phyloP scores from a whole-genome alignment of 2,797 vertebrate genomes.

The Arrhamphus sclerolepis region DNA sequence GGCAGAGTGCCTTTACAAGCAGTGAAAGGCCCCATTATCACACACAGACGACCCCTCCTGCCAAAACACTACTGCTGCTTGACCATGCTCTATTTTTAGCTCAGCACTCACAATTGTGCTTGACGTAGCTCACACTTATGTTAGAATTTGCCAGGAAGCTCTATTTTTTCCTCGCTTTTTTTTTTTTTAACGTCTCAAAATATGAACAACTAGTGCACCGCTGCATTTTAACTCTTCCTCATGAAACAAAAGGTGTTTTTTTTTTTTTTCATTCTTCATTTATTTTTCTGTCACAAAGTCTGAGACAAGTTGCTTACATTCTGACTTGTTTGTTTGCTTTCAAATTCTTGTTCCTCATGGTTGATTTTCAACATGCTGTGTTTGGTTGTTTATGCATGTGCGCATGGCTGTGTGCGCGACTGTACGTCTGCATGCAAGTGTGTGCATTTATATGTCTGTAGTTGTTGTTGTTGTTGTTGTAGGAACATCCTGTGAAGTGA shows the following conservation, averaged over 20 bases:
- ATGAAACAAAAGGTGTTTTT: conserved; percentile 52
- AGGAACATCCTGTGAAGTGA: conserved; percentile 77
- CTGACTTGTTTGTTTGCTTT: conserved; percentile 75
- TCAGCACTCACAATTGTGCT: conserved; percentile 71
- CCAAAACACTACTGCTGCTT: conserved; percentile 79
- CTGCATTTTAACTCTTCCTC: conserved; percentile 61
- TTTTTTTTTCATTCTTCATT: conserved; percentile 44
- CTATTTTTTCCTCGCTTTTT: too few relatives aligned
- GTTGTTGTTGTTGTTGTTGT: conserved; percentile 73
- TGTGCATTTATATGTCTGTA: conserved; percentile 56
- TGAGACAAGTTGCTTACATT: conserved; percentile 69
- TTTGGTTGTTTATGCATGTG: conserved; percentile 74
- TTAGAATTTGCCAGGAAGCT: conserved; percentile 74
- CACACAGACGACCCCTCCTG: conserved; percentile 76
- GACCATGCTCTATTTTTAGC: conserved; percentile 84
- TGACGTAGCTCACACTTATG: conserved; percentile 73
- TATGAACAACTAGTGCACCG: conserved; percentile 39
- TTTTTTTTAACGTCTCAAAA: conserved; percentile 16
- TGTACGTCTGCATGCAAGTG: conserved; percentile 35
- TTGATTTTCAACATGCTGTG: conserved; percentile 64
- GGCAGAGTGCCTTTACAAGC: conserved; percentile 57
- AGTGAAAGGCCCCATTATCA: conserved; percentile 57
- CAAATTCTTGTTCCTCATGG: conserved; percentile 62
- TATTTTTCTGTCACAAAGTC: conserved; percentile 63
- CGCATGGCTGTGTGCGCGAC: conserved; percentile 53